phyloP scores from a whole-genome alignment of 2,113 vertebrate genomes.

The Lophotis ruficrista region DNA sequence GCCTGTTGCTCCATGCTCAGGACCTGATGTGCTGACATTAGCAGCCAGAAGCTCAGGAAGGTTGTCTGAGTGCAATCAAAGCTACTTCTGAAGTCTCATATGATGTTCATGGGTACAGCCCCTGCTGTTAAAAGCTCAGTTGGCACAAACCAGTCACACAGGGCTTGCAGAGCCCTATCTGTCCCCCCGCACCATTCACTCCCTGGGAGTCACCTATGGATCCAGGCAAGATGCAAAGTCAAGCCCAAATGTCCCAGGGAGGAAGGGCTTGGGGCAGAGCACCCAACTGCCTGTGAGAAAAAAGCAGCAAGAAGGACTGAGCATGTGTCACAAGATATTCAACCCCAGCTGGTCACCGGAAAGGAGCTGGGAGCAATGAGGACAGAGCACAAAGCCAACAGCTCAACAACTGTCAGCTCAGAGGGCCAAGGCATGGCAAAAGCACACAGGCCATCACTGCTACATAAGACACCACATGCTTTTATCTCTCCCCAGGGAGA shows the following conservation, averaged over 20 bases:
- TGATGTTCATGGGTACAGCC: neutral
- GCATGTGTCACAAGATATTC: neutral
- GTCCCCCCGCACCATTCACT: neutral
- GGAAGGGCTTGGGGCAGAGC: neutral
- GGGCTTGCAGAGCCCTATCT: neutral
- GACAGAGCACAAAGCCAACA: constrained; percentile 38
- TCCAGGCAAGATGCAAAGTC: neutral
- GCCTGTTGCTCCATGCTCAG: neutral
- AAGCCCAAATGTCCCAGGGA: neutral
- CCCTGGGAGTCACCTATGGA: rapidly evolving
- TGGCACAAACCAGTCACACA: neutral
- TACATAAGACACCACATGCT: constrained; percentile 32
- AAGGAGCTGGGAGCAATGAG: neutral
- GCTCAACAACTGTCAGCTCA: constrained; percentile 39
- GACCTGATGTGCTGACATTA: neutral
- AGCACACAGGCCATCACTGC: neutral
- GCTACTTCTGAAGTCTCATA: neutral
- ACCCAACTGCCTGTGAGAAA: neutral
- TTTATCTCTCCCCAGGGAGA: neutral
- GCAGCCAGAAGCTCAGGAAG: neutral
- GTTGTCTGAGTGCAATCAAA: neutral
- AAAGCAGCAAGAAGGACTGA: neutral
- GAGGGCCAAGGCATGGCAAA: neutral
- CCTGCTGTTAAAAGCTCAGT: neutral
- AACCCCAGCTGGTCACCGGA: constrained; percentile 10